Evolutionary conservation across 2,888 invertebrate genomes (phyloP).

Genomic region (Amphipoea lucens): DNA sequence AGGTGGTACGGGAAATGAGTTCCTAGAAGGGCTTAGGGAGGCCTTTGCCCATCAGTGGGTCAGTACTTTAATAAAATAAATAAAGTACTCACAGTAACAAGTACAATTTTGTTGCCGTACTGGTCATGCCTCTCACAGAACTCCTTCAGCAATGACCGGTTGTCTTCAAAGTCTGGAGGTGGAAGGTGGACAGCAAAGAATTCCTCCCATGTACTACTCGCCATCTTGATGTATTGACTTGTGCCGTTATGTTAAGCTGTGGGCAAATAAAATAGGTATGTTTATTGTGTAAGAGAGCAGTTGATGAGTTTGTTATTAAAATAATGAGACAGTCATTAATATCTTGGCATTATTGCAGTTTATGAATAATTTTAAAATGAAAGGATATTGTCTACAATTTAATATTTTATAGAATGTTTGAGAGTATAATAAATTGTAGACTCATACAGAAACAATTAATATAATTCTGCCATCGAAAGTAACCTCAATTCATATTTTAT

Average conservation of each 20-base stretch:
- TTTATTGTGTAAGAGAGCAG: neutral
- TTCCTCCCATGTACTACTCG: constrained; percentile 93
- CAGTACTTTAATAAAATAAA: neutral
- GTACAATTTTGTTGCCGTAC: constrained; percentile 92
- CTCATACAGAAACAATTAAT: neutral
- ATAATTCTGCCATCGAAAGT: neutral
- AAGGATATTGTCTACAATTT: neutral
- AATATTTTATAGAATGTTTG: neutral
- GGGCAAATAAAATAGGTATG: neutral
- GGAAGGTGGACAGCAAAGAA: constrained; percentile 95
- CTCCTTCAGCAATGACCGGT: constrained; percentile 92
- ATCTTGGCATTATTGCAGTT: neutral
- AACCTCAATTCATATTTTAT: too few species aligned
- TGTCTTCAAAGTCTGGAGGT: constrained; percentile 94
- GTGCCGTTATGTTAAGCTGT: constrained; percentile 30
- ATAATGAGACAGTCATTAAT: neutral
- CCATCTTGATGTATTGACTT: constrained; percentile 65
- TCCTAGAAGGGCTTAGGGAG: neutral
- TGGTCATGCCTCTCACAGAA: constrained; percentile 93
- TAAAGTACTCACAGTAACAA: constrained; percentile 92
- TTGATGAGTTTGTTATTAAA: neutral
- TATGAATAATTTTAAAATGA: neutral
- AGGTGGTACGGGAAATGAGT: neutral
- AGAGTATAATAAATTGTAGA: too few species aligned
- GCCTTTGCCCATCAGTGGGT: neutral